phyloP scores from a whole-genome alignment of 1,140 invertebrate species.

The Drosophila pectinifera region DNA sequence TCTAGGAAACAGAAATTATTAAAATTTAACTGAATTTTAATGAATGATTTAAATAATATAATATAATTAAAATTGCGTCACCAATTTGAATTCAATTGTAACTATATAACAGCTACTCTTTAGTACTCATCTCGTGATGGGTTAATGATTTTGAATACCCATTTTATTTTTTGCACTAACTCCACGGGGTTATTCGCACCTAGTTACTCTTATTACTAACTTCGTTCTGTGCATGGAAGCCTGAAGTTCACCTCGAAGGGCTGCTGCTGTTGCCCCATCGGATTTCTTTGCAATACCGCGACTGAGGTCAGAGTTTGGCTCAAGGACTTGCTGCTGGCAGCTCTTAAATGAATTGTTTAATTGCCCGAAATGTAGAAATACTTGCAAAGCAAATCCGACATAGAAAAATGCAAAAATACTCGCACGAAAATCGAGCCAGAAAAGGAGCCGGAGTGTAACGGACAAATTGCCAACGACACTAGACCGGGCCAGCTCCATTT shows the following conservation, averaged over 20 bases:
- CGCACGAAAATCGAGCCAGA: slow-evolving; percentile 45
- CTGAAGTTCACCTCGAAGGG: slow-evolving; percentile 10
- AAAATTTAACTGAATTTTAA: too few species aligned
- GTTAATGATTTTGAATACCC: not conserved
- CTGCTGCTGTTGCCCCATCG: not conserved
- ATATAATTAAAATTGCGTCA: not conserved
- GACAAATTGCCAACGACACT: slow-evolving; percentile 65
- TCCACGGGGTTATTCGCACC: slow-evolving; percentile 3
- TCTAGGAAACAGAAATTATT: too few species aligned
- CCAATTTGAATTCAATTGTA: not conserved
- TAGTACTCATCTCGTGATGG: not conserved
- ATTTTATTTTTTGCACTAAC: not conserved
- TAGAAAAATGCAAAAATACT: slow-evolving; percentile 36
- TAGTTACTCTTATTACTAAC: not conserved
- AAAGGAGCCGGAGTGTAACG: slow-evolving; percentile 74
- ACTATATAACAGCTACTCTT: not conserved
- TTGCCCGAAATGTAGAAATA: slow-evolving; percentile 30
- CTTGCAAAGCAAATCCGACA: slow-evolving; percentile 30
- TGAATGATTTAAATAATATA: too few species aligned
- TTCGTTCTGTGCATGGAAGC: slow-evolving; percentile 10
- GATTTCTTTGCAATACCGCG: not conserved
- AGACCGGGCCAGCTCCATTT: slow-evolving; percentile 21
- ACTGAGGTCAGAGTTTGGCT: slow-evolving; percentile 16
- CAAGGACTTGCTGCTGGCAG: slow-evolving; percentile 49
- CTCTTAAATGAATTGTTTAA: slow-evolving; percentile 48